Evolutionary conservation across 2,797 vertebrate genomes (phyloP).

Genomic region (Alectoris magna): DNA sequence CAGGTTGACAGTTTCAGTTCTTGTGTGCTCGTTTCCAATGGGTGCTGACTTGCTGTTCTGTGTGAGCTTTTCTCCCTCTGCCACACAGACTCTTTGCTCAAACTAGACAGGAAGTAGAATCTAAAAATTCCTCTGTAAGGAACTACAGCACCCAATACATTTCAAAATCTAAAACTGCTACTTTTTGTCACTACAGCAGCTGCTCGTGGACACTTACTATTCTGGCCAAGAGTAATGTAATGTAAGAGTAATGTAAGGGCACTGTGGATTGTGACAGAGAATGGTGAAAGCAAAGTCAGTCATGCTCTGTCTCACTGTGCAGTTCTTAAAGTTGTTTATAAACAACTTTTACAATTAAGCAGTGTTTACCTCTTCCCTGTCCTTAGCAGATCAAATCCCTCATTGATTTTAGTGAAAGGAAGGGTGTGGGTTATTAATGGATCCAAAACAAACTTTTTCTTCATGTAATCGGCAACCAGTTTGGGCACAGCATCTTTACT

Average conservation of each 20-base stretch:
- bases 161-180: neutral
- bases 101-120: neutral
- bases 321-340: neutral
- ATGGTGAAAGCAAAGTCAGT: neutral
- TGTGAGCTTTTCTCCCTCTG: neutral
- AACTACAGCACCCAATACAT: neutral
- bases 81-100: neutral
- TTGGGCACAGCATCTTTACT: constrained; percentile 81
- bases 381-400: constrained; percentile 88
- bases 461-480: constrained; percentile 86
- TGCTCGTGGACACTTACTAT: neutral
- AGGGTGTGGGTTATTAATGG: constrained; percentile 89
- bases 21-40: neutral
- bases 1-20: neutral
- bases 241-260: no score
- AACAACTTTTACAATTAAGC: neutral
- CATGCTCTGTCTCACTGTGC: neutral
- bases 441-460: constrained; percentile 86
- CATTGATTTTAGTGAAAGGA: constrained; percentile 83
- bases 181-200: neutral
- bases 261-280: no score
- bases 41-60: neutral
- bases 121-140: neutral
- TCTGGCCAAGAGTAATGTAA: neutral
- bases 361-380: constrained; percentile 82